Percentiles rank a stretch among this genome's conserved stretches.
phyloP scores from a whole-genome alignment of 2,113 vertebrate genomes.

The Tyto alba region DNA sequence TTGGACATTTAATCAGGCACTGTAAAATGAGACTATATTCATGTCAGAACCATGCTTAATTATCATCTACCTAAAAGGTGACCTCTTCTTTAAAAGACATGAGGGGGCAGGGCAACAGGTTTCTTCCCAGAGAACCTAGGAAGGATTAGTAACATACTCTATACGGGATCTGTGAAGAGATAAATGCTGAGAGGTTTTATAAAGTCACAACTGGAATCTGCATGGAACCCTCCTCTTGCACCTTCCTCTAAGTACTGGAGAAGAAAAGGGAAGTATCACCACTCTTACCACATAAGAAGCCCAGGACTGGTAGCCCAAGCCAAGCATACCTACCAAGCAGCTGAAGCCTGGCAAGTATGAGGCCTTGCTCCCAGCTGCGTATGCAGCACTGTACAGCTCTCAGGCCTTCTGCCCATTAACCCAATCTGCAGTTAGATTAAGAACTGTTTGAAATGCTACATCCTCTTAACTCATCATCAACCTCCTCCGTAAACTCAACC shows the following conservation, averaged over 20 bases:
- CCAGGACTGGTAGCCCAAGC: neutral
- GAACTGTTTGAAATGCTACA: neutral
- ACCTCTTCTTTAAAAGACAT: neutral
- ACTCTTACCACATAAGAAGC: accelerated
- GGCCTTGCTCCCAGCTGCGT: neutral
- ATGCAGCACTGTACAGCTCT: neutral
- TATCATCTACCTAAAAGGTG: neutral
- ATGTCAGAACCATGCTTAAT: neutral
- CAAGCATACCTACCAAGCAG: neutral
- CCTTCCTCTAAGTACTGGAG: neutral
- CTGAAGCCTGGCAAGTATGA: neutral
- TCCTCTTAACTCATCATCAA: neutral
- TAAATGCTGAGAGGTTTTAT: neutral
- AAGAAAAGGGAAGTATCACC: neutral
- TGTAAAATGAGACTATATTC: neutral
- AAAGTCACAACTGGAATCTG: neutral
- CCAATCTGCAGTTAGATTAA: neutral
- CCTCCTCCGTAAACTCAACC: neutral
- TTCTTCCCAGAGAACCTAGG: neutral
- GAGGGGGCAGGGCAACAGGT: neutral
- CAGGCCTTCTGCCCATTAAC: neutral
- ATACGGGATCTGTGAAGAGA: neutral
- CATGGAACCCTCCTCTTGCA: neutral
- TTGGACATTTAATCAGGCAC: accelerated
- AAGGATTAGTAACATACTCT: neutral